Percentiles rank a stretch among this genome's conserved stretches.
These are phyloP conservation scores for Leptonema lineaticorne DNA, from an alignment of 1,140 invertebrate species.

Conservation along the genomic window DNA sequence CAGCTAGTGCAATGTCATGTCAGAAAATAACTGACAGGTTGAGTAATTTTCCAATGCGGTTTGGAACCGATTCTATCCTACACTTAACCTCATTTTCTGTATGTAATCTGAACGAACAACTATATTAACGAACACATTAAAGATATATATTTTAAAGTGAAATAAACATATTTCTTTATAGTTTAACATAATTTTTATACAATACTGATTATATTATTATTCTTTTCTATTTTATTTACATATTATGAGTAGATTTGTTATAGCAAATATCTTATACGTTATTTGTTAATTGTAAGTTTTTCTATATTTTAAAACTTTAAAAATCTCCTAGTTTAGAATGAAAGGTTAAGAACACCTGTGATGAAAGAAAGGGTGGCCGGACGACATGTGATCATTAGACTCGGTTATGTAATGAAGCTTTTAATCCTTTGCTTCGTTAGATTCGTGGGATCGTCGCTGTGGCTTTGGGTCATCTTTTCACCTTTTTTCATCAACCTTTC, in stretches of 20 bases:
- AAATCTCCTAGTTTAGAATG: too few relatives aligned
- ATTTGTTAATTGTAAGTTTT: too few relatives aligned
- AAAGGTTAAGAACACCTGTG: too few relatives aligned
- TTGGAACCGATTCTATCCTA: not conserved
- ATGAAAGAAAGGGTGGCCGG: too few relatives aligned
- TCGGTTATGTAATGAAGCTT: not conserved
- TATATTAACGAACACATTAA: too few relatives aligned
- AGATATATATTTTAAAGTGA: too few relatives aligned
- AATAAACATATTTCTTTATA: not conserved
- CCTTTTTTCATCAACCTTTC: slow-evolving; percentile 29
- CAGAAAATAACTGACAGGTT: not conserved
- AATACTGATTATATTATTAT: too few relatives aligned
- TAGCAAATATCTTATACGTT: too few relatives aligned
- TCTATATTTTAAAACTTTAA: too few relatives aligned
- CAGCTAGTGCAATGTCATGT: not conserved
- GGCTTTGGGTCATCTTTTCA: slow-evolving; percentile 12
- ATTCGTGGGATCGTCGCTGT: not conserved
- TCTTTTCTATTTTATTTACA: too few relatives aligned
- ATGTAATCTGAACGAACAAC: not conserved
- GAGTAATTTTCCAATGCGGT: not conserved
- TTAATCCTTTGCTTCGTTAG: not conserved
- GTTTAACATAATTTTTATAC: too few relatives aligned
- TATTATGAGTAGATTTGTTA: too few relatives aligned
- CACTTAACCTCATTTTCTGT: not conserved
- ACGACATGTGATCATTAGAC: not conserved